Base-by-base conservation (phyloP, 2,888 invertebrate genomes). In the Diogma glabrata region DNA sequence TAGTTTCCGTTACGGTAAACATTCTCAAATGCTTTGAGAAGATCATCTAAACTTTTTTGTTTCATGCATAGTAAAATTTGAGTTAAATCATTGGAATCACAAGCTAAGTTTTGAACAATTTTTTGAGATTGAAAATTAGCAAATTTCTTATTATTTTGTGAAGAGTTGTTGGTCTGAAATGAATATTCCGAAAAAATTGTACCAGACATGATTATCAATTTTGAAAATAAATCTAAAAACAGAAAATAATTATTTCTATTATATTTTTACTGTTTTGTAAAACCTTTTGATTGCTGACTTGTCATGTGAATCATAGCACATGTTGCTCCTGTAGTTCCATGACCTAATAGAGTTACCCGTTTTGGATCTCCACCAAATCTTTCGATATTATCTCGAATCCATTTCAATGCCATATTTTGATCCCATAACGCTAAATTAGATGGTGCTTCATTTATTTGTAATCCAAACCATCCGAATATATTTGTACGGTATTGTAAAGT, bases 341-440 rank as follows among this genome's bases (percentile, higher is more conserved):
- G 87, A 1, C 93, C 93, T 60, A 87, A 74, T 1, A 92, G 65
- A 0, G 90, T 90, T n/a, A 91, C 77, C 55, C 79, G 75, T 40
- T 78, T 75, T 0, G 83, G 79, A 67, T 91, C 84, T 4, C 92
- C 92, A 20, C 88, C 87, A 64, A 93, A 91, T 45, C 77, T 74
- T 40, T 73, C 73, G 49, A 90, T 86, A 64, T 91, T 85, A 59
- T 84, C 79, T 54, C 79, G 76, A 3, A 86, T 73, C 87, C 87
- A 87, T 43, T 81, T 62, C 52, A 94, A 69, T 1, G 87, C 89
- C 65, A 89, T 70, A 60, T 84, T 81, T 63, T 93, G 90, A 67
- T 94, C 93, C 58, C 86, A 78, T 49, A 94, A 68, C 1, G 91
- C 92, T 53, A 88, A 79, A 67, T 94, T 94, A 0, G 93, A 92